Evolutionary conservation across 2,113 vertebrate species (phyloP).

Genomic region (Noturus placidus): DNA sequence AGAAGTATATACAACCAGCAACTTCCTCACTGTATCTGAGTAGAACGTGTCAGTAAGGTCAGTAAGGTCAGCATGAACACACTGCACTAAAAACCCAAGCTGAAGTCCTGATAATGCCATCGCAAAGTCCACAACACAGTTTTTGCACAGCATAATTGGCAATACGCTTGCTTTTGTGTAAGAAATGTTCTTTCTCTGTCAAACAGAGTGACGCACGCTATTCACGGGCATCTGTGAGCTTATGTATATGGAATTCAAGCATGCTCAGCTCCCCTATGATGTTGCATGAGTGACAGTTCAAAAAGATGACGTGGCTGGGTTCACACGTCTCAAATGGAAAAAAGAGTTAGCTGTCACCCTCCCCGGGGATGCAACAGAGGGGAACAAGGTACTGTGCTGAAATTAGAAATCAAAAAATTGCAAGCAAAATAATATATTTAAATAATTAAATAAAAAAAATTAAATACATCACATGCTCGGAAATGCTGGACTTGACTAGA

Average conservation of each 20-base stretch:
- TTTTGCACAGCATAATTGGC: neutral
- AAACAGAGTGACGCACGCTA: neutral
- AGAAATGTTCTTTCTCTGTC: neutral
- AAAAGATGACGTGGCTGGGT: neutral
- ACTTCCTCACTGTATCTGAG: neutral
- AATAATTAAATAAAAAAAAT: no score
- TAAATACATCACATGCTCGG: no score
- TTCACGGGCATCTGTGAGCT: neutral
- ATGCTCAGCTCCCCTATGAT: neutral
- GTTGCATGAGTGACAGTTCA: constrained; percentile 5
- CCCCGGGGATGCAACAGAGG: neutral
- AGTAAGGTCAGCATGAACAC: neutral
- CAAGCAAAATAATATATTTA: neutral
- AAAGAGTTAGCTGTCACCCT: neutral
- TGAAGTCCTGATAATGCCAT: neutral
- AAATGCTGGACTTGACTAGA: neutral
- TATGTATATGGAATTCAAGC: neutral
- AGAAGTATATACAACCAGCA: no score
- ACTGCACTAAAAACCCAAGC: neutral
- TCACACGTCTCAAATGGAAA: constrained; percentile 10
- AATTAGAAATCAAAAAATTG: neutral
- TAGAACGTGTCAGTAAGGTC: neutral
- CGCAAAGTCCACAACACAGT: neutral
- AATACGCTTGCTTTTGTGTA: neutral
- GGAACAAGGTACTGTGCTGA: neutral